Base-by-base conservation (phyloP, 2,888 invertebrate species). In the Ethmia dodecea region DNA sequence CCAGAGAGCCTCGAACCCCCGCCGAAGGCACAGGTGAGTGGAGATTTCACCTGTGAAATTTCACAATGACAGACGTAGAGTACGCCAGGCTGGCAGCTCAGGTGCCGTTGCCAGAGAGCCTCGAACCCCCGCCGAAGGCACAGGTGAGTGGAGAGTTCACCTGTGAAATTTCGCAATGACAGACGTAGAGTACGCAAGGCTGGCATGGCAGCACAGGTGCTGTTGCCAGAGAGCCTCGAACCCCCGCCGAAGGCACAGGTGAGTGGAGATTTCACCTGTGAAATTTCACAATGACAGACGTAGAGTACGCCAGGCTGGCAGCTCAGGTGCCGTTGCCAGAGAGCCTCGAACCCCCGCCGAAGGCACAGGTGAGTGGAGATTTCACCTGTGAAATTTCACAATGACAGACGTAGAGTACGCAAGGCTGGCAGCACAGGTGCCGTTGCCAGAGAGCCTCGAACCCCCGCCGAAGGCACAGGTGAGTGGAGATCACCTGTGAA, bases 381-480 rank as follows among this genome's bases (percentile, higher is more conserved):
- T n/a, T n/a, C n/a, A n/a, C n/a, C n/a, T n/a, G n/a, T n/a, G n/a
- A n/a, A n/a, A n/a, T n/a, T n/a, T n/a, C n/a, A n/a, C n/a, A n/a
- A n/a, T n/a, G n/a, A n/a, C n/a, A n/a, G 97, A 97, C 68, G 93
- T 96, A 5, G 97, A 97, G 66, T 96, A 95, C 65, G 89, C 95
- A 0, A 89, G 93, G 45, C 52, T 84, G 15, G 79, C 83, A 0
- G 43, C 50, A 6, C 43, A 45, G 3, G 54, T 84, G 2, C 76
- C 74, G 0, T 49, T 83, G 39, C n/a, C n/a, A n/a, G n/a, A n/a
- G n/a, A 70, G 75, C 38, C 65, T 56, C 0, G 55, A 73, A 3
- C 76, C 73, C 20, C 74, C 69, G 0, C 86, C 88, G 0, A n/a
- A n/a, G n/a, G n/a, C n/a, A n/a, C n/a, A n/a, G n/a, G n/a, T n/a